Conservation (phyloP, 2,888 invertebrate genomes). For the Spatulosminthurus flaviceps region DNA sequence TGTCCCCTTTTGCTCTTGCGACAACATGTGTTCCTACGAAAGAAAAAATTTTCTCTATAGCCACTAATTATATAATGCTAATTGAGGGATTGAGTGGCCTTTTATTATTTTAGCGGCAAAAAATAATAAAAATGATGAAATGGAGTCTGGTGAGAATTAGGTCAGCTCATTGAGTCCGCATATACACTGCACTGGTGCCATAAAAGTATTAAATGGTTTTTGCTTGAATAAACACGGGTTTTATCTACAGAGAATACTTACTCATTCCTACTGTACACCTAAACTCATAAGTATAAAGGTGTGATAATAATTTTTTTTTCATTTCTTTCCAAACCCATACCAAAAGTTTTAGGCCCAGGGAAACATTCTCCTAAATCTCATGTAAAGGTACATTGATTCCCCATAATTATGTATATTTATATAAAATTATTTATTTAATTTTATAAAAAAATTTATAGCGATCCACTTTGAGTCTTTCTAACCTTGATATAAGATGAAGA, state of each 20-base stretch:
- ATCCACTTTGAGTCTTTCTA: too few species aligned
- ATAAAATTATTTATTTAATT: too few species aligned
- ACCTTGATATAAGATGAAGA: too few species aligned
- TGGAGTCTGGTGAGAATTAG: conserved; percentile 10
- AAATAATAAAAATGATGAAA: not conserved
- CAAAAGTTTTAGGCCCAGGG: too few species aligned
- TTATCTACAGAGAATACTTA: not conserved
- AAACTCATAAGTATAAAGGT: too few species aligned
- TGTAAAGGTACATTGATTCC: too few species aligned
- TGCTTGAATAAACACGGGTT: not conserved
- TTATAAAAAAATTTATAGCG: too few species aligned
- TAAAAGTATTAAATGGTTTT: not conserved
- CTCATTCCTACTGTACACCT: too few species aligned
- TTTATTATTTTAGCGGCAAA: not conserved
- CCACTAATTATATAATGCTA: conserved; percentile 1
- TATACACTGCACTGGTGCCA: not conserved
- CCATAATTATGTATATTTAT: too few species aligned
- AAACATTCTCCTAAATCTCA: too few species aligned
- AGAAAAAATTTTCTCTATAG: not conserved
- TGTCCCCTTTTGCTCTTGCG: not conserved
- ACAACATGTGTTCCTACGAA: not conserved
- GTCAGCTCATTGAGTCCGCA: not conserved
- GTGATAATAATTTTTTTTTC: too few species aligned
- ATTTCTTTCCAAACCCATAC: too few species aligned
- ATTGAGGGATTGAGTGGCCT: not conserved